Evolutionary conservation across 2,888 invertebrate species (phyloP).

Genomic region (Acanthoscelides obtectus): DNA sequence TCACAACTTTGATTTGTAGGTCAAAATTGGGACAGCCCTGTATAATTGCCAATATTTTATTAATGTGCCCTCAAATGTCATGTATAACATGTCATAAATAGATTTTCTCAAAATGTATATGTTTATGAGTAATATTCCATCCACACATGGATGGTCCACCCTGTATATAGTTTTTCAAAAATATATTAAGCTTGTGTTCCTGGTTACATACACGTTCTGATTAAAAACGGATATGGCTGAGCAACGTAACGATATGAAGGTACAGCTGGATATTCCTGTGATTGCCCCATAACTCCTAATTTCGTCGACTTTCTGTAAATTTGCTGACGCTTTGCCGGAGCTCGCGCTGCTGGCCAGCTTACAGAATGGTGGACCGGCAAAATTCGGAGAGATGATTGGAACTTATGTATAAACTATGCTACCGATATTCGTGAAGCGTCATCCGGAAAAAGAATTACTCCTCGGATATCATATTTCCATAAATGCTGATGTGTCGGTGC

Average conservation of each 20-base stretch:
- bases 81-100: too few relatives aligned
- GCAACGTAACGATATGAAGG: background rate
- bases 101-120: too few relatives aligned
- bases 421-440: background rate
- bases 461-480: background rate
- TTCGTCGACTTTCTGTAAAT: background rate
- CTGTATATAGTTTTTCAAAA: too few relatives aligned
- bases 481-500: background rate
- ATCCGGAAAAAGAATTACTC: background rate
- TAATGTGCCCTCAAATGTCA: too few relatives aligned
- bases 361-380: background rate
- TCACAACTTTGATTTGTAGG: too few relatives aligned
- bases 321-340: background rate
- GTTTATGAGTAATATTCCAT: too few relatives aligned
- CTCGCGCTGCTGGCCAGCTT: background rate
- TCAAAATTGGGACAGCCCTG: too few relatives aligned
- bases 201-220: background rate
- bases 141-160: too few relatives aligned
- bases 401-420: background rate
- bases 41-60: too few relatives aligned
- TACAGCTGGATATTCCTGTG: background rate
- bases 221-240: background rate
- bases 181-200: too few relatives aligned
- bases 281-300: background rate
- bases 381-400: background rate